phyloP scores from a whole-genome alignment of 2,888 invertebrate species.

The Latrodectus hesperus region DNA sequence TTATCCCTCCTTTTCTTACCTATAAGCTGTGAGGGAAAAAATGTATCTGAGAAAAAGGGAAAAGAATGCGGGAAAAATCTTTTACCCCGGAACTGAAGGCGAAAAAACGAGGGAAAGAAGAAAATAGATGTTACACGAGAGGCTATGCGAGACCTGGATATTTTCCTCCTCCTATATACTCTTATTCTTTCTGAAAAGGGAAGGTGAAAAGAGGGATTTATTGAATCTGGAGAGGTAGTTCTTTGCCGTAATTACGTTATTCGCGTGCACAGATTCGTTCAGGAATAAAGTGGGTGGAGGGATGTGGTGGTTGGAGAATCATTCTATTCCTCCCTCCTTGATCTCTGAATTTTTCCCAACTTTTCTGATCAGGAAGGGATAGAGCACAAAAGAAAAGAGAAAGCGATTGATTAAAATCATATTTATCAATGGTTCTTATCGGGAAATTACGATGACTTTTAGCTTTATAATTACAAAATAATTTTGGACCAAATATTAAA shows the following conservation, averaged over 20 bases:
- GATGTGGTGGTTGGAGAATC: not conserved
- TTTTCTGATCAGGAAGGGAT: not conserved
- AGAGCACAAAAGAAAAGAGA: not conserved
- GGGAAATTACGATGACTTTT: not conserved
- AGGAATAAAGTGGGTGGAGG: not conserved
- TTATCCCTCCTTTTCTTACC: constrained; percentile 33
- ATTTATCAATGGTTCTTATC: no score
- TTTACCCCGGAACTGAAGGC: constrained; percentile 47
- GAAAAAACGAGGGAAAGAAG: constrained; percentile 46
- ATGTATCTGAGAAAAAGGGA: constrained; percentile 11
- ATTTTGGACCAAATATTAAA: not conserved
- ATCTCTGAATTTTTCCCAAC: not conserved
- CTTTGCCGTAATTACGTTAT: constrained; percentile 61
- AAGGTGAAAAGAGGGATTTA: constrained; percentile 32
- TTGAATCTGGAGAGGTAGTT: constrained; percentile 56
- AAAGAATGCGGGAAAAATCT: constrained; percentile 27
- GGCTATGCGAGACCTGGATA: constrained; percentile 29
- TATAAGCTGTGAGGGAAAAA: constrained; percentile 34
- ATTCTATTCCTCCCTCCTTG: not conserved
- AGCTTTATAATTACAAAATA: not conserved
- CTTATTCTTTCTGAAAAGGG: not conserved
- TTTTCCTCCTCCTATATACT: not conserved
- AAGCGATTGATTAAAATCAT: no score
- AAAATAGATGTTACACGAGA: constrained; percentile 45
- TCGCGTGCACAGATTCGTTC: constrained; percentile 47